A percentile compares a stretch with the other conserved stretches of the same genome.
Conservation (phyloP, 2,888 invertebrate genomes). For the Melinaea menophilus region DNA sequence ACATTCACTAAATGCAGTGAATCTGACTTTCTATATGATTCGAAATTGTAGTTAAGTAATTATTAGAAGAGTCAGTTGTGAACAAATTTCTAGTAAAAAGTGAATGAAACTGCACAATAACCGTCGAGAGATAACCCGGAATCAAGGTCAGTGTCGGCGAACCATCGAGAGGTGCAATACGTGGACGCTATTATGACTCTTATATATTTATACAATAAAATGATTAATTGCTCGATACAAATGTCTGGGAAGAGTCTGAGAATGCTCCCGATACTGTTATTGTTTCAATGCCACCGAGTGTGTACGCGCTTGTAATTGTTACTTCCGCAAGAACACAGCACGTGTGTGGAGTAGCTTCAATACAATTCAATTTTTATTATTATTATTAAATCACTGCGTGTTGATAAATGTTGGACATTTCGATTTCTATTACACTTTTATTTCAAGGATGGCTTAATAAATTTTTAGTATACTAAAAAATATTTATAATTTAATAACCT, state of each 20-base stretch:
- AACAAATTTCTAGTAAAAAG: slow-evolving; percentile 51
- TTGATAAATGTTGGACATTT: too few species aligned
- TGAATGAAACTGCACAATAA: slow-evolving; percentile 65
- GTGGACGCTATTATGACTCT: neutral
- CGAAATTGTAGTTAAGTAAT: slow-evolving; percentile 1
- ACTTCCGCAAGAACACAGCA: slow-evolving; percentile 59
- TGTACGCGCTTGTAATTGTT: slow-evolving; percentile 60
- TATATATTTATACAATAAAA: slow-evolving; percentile 22
- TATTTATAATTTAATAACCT: too few species aligned
- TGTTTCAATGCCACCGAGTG: slow-evolving; percentile 59
- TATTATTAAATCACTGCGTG: too few species aligned
- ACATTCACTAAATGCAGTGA: neutral
- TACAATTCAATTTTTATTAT: neutral
- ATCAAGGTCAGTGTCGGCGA: slow-evolving; percentile 72
- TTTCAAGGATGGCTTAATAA: too few species aligned
- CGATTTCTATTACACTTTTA: too few species aligned
- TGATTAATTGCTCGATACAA: slow-evolving; percentile 25
- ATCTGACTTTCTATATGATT: slow-evolving; percentile 4
- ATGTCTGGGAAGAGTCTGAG: slow-evolving; percentile 57
- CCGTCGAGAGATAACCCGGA: slow-evolving; percentile 57
- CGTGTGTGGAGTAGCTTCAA: slow-evolving; percentile 42
- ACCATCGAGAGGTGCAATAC: slow-evolving; percentile 54
- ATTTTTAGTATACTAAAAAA: too few species aligned
- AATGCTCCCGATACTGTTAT: slow-evolving; percentile 64
- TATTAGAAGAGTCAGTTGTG: slow-evolving; percentile 7